Evolutionary conservation across 2,113 vertebrate species (phyloP).

Genomic region (Lasiurus borealis): DNA sequence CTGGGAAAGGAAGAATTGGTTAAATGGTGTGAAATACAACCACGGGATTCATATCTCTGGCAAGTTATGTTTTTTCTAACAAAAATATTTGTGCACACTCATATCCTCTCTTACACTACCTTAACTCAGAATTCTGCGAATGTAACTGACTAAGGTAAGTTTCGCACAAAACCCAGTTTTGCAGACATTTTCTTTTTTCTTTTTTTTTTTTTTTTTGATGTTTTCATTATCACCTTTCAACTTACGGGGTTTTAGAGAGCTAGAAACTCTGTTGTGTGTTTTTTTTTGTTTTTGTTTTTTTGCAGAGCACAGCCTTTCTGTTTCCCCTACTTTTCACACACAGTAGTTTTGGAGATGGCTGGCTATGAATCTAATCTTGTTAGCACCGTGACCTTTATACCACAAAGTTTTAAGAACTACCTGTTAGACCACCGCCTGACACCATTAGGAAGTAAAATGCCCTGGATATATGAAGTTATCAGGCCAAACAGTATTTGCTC

Average conservation of each 20-base stretch:
- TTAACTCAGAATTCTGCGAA: slow-evolving; percentile 13
- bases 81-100: slow-evolving; percentile 63
- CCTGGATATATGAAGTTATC: not conserved
- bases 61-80: slow-evolving; percentile 47
- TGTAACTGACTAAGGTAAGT: not conserved
- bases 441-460: slow-evolving; percentile 7
- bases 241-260: slow-evolving; percentile 25
- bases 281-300: slow-evolving; percentile 60
- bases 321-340: slow-evolving; percentile 24
- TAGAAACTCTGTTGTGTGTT: not conserved
- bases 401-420: slow-evolving; percentile 39
- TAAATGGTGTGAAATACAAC: slow-evolving; percentile 75
- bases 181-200: slow-evolving; percentile 60
- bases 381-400: slow-evolving; percentile 49
- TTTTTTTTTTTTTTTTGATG: slow-evolving; percentile 67
- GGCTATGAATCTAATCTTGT: slow-evolving; percentile 38
- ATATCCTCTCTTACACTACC: slow-evolving; percentile 64
- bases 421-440: not conserved
- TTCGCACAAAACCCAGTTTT: slow-evolving; percentile 58
- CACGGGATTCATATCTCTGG: not conserved
- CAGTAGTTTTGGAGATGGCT: slow-evolving; percentile 54
- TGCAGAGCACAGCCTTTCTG: slow-evolving; percentile 55
- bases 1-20: slow-evolving; percentile 80
- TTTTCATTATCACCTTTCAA: slow-evolving; percentile 42
- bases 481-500: slow-evolving; percentile 39